Conservation (phyloP, 2,797 vertebrate species). For the Mionectes olivaceus region DNA sequence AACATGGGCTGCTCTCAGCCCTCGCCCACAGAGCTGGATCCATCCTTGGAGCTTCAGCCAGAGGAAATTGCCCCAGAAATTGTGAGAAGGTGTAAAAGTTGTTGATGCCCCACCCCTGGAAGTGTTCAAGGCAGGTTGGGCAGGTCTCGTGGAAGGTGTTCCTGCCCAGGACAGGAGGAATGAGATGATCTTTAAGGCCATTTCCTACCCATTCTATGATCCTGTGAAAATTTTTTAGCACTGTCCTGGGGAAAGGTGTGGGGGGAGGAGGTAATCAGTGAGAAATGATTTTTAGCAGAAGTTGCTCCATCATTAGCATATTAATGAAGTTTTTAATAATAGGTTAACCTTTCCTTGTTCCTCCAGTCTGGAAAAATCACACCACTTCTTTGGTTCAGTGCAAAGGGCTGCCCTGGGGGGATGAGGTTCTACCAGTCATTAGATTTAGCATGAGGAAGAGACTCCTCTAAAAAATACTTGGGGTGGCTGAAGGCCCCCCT, state of each 20-base stretch:
- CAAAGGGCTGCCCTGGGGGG: not conserved
- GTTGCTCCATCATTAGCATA: not conserved
- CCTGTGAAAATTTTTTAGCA: not conserved
- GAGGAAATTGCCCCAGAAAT: not conserved
- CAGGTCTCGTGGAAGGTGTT: not conserved
- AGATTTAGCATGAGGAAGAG: not conserved
- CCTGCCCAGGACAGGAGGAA: not conserved
- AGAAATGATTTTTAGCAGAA: not conserved
- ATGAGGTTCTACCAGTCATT: not conserved
- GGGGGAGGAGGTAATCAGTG: not conserved
- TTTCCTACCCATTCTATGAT: not conserved
- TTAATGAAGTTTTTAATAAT: slow-evolving; percentile 32
- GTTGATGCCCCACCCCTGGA: not conserved
- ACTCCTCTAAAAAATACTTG: not conserved
- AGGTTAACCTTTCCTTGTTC: not conserved
- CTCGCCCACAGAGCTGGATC: fast-evolving
- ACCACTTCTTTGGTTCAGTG: not conserved
- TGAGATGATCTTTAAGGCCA: not conserved
- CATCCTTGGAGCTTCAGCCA: not conserved
- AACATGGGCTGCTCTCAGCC: not conserved
- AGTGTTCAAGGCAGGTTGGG: not conserved
- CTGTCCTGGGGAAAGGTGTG: fast-evolving
- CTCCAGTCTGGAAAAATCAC: not conserved
- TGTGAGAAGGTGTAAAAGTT: too few species aligned
- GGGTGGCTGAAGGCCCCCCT: not conserved